Percentiles rank a stretch among this genome's conserved stretches.
These are phyloP conservation scores for Myotis pilosus DNA, from an alignment of 2,797 vertebrate species.

Conservation along the genomic window DNA sequence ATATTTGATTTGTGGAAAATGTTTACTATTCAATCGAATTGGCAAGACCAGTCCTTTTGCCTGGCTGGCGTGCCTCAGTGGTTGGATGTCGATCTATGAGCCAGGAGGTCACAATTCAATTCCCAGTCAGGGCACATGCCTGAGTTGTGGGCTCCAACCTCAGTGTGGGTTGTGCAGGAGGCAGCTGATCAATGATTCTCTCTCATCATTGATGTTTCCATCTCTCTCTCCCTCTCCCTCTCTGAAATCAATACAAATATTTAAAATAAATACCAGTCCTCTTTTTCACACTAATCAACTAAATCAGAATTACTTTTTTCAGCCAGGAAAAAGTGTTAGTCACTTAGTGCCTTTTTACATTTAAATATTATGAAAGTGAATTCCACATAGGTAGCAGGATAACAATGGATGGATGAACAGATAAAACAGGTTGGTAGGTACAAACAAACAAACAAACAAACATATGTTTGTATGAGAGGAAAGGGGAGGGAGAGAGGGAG, in stretches of 20 bases:
- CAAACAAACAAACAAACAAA: neutral
- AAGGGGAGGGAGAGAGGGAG: too few species aligned
- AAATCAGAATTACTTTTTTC: neutral
- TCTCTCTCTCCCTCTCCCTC: too few species aligned
- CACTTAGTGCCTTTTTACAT: neutral
- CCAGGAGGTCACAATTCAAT: too few species aligned
- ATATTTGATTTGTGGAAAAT: constrained; percentile 11
- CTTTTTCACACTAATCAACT: neutral
- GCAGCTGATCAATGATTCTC: too few species aligned
- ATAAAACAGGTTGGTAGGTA: neutral
- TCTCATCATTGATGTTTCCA: too few species aligned
- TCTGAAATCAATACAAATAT: too few species aligned
- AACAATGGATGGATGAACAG: neutral
- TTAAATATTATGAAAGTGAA: neutral
- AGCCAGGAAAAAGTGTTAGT: neutral
- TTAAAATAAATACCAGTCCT: neutral
- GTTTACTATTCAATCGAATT: neutral
- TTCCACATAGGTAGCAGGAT: neutral
- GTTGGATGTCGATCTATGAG: too few species aligned
- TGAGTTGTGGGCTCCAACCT: too few species aligned
- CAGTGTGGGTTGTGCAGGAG: too few species aligned
- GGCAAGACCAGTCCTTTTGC: neutral
- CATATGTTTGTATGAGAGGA: neutral
- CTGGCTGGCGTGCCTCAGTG: too few species aligned
- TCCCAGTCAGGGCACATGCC: too few species aligned